phyloP scores from a whole-genome alignment of 2,888 invertebrate species.

The Sarcophaga subvicina region DNA sequence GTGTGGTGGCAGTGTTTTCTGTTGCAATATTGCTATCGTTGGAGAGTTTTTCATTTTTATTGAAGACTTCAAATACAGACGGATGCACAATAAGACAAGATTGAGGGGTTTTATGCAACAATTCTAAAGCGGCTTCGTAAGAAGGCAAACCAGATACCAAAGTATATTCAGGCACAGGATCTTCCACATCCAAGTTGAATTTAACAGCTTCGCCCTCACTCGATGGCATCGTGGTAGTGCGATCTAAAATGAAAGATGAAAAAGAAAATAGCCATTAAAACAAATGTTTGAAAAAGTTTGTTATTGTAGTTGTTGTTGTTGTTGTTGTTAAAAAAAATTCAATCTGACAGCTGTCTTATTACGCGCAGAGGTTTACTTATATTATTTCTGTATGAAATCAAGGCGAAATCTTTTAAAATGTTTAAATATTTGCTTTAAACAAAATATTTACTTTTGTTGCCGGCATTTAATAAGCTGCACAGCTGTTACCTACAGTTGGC shows the following conservation, averaged over 20 bases:
- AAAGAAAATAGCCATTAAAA: not conserved
- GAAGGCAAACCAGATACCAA: constrained; percentile 85
- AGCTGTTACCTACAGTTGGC: no score
- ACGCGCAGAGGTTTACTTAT: not conserved
- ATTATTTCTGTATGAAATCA: constrained; percentile 11
- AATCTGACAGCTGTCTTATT: constrained; percentile 20
- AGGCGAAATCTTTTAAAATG: constrained; percentile 21
- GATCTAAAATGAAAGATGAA: constrained; percentile 71
- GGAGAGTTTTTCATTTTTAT: constrained; percentile 74
- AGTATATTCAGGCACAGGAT: constrained; percentile 85
- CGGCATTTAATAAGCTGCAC: not conserved
- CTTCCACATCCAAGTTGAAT: constrained; percentile 80
- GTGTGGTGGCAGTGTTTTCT: constrained; percentile 27
- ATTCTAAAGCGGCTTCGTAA: constrained; percentile 85
- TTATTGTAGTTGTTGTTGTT: not conserved
- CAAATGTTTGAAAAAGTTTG: not conserved
- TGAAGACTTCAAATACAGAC: constrained; percentile 78
- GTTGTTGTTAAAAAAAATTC: not conserved
- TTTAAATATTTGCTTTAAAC: constrained; percentile 7
- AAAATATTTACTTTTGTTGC: not conserved
- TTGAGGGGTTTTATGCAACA: constrained; percentile 82
- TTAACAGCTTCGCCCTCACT: constrained; percentile 79
- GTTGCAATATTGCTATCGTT: constrained; percentile 62
- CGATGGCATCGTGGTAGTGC: constrained; percentile 67
- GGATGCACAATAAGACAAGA: constrained; percentile 80